These are phyloP conservation scores for Haliclona indistincta DNA, from an alignment of 37 sponge, comb jelly and placozoan species.

Conservation along the genomic window DNA sequence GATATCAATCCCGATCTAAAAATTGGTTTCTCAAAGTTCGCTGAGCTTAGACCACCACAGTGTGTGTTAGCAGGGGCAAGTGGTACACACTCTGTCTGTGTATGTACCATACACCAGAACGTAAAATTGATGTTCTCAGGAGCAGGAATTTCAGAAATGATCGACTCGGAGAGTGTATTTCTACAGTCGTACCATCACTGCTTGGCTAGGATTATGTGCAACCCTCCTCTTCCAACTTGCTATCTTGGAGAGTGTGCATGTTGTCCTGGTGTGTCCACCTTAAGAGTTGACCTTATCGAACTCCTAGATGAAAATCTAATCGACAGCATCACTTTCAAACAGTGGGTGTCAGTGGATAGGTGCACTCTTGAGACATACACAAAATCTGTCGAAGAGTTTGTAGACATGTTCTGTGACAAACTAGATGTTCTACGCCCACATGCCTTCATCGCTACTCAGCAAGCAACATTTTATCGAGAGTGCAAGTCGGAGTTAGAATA, in stretches of 20 bases:
- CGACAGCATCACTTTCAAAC: slow-evolving; percentile 31
- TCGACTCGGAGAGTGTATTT: background rate
- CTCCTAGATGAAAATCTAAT: slow-evolving; percentile 30
- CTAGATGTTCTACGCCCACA: slow-evolving; percentile 13
- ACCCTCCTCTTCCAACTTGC: slow-evolving; percentile 31
- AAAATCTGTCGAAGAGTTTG: slow-evolving; percentile 44
- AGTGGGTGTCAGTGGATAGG: slow-evolving; percentile 37
- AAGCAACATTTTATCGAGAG: slow-evolving; percentile 26
- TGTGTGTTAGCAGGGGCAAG: slow-evolving; percentile 59
- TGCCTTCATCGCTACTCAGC: slow-evolving; percentile 38
- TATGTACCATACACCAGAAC: slow-evolving; percentile 62
- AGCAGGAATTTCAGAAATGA: background rate
- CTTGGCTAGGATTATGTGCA: slow-evolving; percentile 30
- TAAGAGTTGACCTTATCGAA: background rate
- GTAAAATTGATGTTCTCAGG: slow-evolving; percentile 35
- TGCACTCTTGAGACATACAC: slow-evolving; percentile 31
- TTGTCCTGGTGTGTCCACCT: slow-evolving; percentile 25
- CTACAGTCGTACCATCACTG: slow-evolving; percentile 35
- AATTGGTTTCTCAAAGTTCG: slow-evolving; percentile 62
- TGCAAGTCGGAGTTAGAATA: slow-evolving; percentile 1
- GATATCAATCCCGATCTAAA: slow-evolving; percentile 19
- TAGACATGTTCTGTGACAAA: slow-evolving; percentile 10
- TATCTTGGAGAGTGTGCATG: slow-evolving; percentile 24
- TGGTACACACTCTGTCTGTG: slow-evolving; percentile 70
- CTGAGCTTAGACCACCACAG: slow-evolving; percentile 37